Evolutionary conservation across 2,113 vertebrate genomes (phyloP).

Genomic region (Daphoenositta chrysoptera): DNA sequence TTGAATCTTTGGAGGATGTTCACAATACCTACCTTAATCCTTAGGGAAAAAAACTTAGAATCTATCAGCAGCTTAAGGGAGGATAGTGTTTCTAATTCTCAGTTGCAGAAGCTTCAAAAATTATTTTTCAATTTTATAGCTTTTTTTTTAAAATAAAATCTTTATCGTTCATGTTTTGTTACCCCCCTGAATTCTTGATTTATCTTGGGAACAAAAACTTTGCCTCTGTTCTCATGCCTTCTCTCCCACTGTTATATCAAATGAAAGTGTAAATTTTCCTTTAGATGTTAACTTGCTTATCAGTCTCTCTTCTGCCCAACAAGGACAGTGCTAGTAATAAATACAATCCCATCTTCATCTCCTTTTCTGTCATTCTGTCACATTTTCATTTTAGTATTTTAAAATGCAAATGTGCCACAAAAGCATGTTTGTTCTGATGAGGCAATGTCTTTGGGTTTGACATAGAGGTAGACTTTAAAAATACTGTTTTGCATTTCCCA

Average conservation of each 20-base stretch:
- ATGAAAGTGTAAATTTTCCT: not conserved
- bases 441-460: not conserved
- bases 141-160: not conserved
- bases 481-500: not conserved
- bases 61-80: not conserved
- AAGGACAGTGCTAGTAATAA: not conserved
- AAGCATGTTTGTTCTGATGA: not conserved
- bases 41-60: not conserved
- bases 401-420: not conserved
- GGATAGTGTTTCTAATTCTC: not conserved
- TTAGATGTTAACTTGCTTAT: not conserved
- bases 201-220: not conserved
- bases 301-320: not conserved
- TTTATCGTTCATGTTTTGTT: not conserved
- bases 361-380: not conserved
- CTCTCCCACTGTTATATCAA: not conserved
- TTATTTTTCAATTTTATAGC: not conserved
- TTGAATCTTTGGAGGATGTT: not conserved
- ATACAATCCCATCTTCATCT: not conserved
- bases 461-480: not conserved
- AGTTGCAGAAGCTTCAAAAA: not conserved
- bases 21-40: not conserved
- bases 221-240: not conserved
- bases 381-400: not conserved
- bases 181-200: not conserved